These are phyloP conservation scores for Linnaemya tessellans DNA, from an alignment of 2,888 invertebrate species.

Conservation along the genomic window DNA sequence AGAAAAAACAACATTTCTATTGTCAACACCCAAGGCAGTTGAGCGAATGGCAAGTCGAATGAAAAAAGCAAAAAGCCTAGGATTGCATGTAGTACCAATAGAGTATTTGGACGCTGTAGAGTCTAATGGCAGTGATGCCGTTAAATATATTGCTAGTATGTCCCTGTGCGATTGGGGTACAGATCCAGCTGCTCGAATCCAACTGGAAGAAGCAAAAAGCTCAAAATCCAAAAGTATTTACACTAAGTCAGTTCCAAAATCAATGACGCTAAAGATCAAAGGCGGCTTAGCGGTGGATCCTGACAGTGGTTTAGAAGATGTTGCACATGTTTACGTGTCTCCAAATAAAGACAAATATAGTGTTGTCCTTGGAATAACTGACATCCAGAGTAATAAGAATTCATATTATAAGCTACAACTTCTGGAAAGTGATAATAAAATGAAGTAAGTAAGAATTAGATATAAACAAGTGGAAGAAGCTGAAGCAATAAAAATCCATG, in stretches of 20 bases:
- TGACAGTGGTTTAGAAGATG: constrained; percentile 85
- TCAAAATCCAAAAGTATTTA: constrained; percentile 86
- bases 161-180: constrained; percentile 93
- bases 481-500: neutral
- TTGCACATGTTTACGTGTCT: constrained; percentile 87
- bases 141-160: constrained; percentile 88
- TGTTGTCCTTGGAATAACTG: constrained; percentile 92
- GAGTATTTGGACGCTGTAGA: constrained; percentile 89
- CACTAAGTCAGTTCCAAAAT: constrained; percentile 85
- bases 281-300: constrained; percentile 96
- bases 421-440: constrained; percentile 88
- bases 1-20: constrained; percentile 86
- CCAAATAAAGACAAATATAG: constrained; percentile 86
- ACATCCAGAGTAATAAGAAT: constrained; percentile 94
- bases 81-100: constrained; percentile 92
- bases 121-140: constrained; percentile 85
- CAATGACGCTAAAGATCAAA: constrained; percentile 89
- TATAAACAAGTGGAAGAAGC: neutral
- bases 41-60: constrained; percentile 88
- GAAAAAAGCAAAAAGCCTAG: constrained; percentile 86
- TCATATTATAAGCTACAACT: constrained; percentile 98
- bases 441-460: constrained; percentile 83
- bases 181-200: constrained; percentile 84
- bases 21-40: constrained; percentile 88
- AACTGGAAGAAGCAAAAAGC: constrained; percentile 85